Evolutionary conservation across 2,888 invertebrate species (phyloP), one percentile per base, ranked within the genome.

Genomic region (Hirtodrosophila cameraria): DNA sequence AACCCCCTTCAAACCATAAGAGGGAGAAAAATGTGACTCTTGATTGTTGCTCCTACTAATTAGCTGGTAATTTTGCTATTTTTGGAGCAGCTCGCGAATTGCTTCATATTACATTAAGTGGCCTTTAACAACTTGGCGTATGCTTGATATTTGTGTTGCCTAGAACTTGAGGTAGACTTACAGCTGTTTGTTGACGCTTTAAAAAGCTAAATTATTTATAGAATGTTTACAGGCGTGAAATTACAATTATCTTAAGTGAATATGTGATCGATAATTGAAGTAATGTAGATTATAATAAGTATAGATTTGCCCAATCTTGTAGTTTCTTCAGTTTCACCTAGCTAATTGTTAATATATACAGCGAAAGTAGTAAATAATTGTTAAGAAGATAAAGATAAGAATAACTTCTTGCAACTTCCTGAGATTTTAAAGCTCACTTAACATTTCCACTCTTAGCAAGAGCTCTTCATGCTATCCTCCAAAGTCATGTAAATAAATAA

Each of bases 1-100:
- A 49, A 50, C 4, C 11, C 13, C 1, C 8, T 12, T 12, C 6
- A 16, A 12, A 18, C n/a, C 16, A 11, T 11, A n/a, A 16, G 13
- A 1, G 15, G 27, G 23, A 13, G 25, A 12, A 15, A 8, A 45
- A 25, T 46, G 13, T 48, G 45, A 36, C 41, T 41, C 53, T 62
- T 64, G 54, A 46, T 64, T 61, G 58, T 69, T 58, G 61, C 42
- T 54, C 30, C 35, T 58, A 61, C 71, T 81, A 81, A 81, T 81
- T 81, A 71, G 68, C 77, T 67, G 31, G 18, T 30, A 6, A n/a
- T 28, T 18, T 12, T 11, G 4, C 20, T 38, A 9, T 9, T 33
- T 15, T 12, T 36, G 7, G 12, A 12, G 27, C 20, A 33, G 25
- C 50, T 20, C 20, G 25, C 41, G 12, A 36, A 42, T 33, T 46